Base-by-base conservation (phyloP, 2,888 invertebrate genomes). In the Apomyelois bistriatella region DNA sequence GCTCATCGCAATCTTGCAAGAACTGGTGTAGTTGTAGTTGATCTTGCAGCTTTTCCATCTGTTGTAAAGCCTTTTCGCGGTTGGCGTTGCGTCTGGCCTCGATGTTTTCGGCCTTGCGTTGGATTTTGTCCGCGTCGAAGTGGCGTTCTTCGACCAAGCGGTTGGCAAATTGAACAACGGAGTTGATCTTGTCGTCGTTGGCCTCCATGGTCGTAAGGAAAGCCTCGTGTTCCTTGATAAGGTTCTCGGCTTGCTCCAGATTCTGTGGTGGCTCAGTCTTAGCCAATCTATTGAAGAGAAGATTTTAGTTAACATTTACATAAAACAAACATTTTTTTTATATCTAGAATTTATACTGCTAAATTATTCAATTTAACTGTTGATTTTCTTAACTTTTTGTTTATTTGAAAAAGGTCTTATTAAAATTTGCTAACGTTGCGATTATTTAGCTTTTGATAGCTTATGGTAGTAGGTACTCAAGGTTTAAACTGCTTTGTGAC, bases 151-250 rank as follows among this genome's bases (percentile, higher is more conserved):
- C 97, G 57, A 96, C 95, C 15, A 97, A 91, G 12, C 97, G 93
- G 70, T 96, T 95, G 57, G 99, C 98, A 79, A 99, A 99, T 79
- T 97, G 97, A 0, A 98, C 95, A 41, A 99, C 97, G 0, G 96
- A 96, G 81, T 99, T 98, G 77, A 99, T 97, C 90, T 99, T 99
- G 79, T 99, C 99, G 81, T 99, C 99, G 87, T 99, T 99, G 10
- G 99, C 99, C 82, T 99, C 99, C 98, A 99, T 98, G 3, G 99
- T 99, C 0, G 99, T 99, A 70, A 99, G 94, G 93, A 99, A 99
- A 0, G 99, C 98, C 82, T 99, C 99, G 87, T 99, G 98, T 47
- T 98, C 95, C 85, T 99, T 99, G 75, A 99, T 95, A 76, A 96
- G 92, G 79, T 98, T 98, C 83, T 99, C 99, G 28, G 99, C 99